Evolutionary conservation across 2,888 invertebrate genomes (phyloP).

Genomic region (Pollenia amentaria): DNA sequence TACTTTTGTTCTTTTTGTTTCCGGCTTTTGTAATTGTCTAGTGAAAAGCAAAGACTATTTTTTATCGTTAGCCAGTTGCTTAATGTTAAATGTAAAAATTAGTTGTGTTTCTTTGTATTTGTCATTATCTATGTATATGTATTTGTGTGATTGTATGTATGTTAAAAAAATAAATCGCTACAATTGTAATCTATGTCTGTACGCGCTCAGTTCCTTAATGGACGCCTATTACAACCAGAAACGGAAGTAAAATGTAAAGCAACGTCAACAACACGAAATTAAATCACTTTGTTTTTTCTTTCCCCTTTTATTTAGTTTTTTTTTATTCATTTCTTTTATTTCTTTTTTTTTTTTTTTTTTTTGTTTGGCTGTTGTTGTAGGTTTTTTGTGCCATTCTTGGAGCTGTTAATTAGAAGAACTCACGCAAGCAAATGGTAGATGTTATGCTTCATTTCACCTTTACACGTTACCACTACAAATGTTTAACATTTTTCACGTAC

Average conservation of each 20-base stretch:
- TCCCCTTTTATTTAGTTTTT: constrained; percentile 33
- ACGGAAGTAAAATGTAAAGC: constrained; percentile 74
- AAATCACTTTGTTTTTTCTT: constrained; percentile 70
- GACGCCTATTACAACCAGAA: constrained; percentile 74
- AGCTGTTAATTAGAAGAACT: constrained; percentile 74
- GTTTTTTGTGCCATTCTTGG: constrained; percentile 64
- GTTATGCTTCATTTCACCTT: constrained; percentile 74
- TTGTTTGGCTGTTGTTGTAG: not conserved
- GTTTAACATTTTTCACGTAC: constrained; percentile 45
- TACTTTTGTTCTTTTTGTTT: constrained; percentile 57
- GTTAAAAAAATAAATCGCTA: constrained; percentile 44
- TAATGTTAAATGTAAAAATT: constrained; percentile 67
- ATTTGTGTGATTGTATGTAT: not conserved
- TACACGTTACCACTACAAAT: constrained; percentile 65
- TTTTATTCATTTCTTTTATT: constrained; percentile 25
- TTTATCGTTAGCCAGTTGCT: constrained; percentile 64
- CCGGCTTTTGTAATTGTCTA: constrained; percentile 63
- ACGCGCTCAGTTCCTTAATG: constrained; percentile 72
- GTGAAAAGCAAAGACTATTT: constrained; percentile 60
- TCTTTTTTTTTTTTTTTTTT: constrained; percentile 18
- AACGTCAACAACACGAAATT: constrained; percentile 74
- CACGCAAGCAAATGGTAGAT: constrained; percentile 73
- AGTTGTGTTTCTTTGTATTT: constrained; percentile 33
- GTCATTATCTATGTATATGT: constrained; percentile 7
- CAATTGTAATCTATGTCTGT: constrained; percentile 69